Base-by-base conservation (phyloP, 2,113 vertebrate species). In the Formicarius rufipectus region DNA sequence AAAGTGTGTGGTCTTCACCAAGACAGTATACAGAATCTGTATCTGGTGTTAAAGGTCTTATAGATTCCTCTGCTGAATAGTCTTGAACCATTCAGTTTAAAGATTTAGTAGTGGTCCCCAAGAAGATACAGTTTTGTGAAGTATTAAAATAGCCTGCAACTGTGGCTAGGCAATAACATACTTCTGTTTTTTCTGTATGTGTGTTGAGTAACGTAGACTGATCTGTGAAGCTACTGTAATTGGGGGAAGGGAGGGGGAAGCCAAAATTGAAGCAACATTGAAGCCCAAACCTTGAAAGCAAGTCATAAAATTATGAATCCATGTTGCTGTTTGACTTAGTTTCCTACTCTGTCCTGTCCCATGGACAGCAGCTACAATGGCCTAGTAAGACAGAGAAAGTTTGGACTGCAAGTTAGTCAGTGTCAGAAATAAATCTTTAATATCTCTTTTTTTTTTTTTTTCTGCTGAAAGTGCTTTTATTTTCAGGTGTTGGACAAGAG, bases 151-250 rank as follows among this genome's bases (percentile, higher is more conserved):
- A 63, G 37, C n/a, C 50, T 66, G 23, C 24, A 47, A 15, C 31
- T 67, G 35, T 71, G 40, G 53, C 45, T 25, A 40, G 76, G 59
- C 40, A 63, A 7, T 47, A 33, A 17, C 23, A 6, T 72, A 7
- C 30, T 69, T 60, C 3, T 35, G 20, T 5, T 3, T 76, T 93
- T 78, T 68, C 12, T 55, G 8, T 16, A 4, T 40, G 10, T 2
- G 1, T 18, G 1, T 33, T 50, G 23, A 52, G 27, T 52, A 44
- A 18, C 0, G 0, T 31, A 63, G n/a, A 18, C 16, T 75, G 39
- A 71, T 72, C 7, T 67, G 8, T 50, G 73, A 64, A 90, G 28
- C 16, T 64, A 2, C n/a, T 7, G 14, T 49, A 59, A 30, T 0
- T 63, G 30, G 21, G 18, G 49, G 19, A n/a, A 19, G 44, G 10